A percentile compares a stretch with the other conserved stretches of the same genome.
phyloP scores from a whole-genome alignment of 2,888 invertebrate species.

The Sphinx pinastri region DNA sequence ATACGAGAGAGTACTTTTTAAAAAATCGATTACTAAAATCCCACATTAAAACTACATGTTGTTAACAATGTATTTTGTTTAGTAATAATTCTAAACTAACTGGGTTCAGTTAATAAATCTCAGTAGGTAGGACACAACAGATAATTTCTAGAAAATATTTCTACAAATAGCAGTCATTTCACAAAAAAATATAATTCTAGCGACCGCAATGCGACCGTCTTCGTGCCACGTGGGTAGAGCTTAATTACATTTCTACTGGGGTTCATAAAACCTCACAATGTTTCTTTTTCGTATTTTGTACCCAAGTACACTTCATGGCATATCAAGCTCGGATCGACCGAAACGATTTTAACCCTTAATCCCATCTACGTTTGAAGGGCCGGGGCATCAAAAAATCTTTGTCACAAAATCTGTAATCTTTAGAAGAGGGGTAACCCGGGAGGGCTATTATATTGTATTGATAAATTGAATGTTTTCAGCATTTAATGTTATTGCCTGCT shows the following conservation, averaged over 20 bases:
- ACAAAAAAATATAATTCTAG: background rate
- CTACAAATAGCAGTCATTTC: background rate
- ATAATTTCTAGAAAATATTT: background rate
- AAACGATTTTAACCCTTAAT: constrained; percentile 10
- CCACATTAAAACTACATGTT: too few species aligned
- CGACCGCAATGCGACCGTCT: background rate
- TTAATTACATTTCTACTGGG: background rate
- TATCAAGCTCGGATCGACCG: constrained; percentile 45
- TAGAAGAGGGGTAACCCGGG: background rate
- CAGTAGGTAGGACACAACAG: background rate
- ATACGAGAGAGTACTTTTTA: too few species aligned
- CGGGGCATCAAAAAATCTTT: constrained; percentile 25
- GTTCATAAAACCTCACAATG: background rate
- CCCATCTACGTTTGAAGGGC: constrained; percentile 25
- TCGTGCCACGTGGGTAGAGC: background rate
- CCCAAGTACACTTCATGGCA: constrained; percentile 32
- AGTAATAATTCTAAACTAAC: background rate
- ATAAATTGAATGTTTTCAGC: constrained; percentile 17
- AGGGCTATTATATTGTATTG: constrained; percentile 7
- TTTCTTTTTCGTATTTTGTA: constrained; percentile 14
- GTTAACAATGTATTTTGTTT: too few species aligned
- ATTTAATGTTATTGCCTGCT: constrained; percentile 4
- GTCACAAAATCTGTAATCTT: constrained; percentile 15
- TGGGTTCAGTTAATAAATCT: background rate
- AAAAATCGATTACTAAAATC: too few species aligned